Base-by-base conservation (phyloP, 2,797 vertebrate species). In the Phrynocephalus forsythii region DNA sequence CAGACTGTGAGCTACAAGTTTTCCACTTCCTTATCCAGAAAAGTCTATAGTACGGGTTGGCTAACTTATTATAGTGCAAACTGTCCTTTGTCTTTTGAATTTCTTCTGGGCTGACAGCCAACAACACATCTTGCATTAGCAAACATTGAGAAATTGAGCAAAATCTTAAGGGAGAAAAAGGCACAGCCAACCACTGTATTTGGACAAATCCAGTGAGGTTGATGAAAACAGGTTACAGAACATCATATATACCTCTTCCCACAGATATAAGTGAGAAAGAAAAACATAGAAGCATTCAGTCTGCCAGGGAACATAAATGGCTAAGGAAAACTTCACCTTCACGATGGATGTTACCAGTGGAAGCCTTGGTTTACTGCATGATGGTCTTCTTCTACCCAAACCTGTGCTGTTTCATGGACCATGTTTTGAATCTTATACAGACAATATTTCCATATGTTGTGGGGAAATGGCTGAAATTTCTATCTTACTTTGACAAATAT, bases 21-120 rank as follows among this genome's bases (percentile, higher is more conserved):
- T 86, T 81, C 79, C 52, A 73, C 52, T 86, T 81, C 33, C 33
- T 50, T 87, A 77, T 79, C 85, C 67, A 60, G 75, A 79, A 82
- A 76, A 52, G 18, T 81, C 71, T 73, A 38, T 22, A 63, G 60
- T 18, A 30, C 63, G 79, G 33, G 18, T 81, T 86, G 63, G 28
- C n/a, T 6, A 66, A 11, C 26, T 87, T 87, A 16, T 75, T 20
- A 67, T 16, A 13, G n/a, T 67, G 56, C 71, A 82, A 75, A 76
- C 60, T 48, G 52, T 63, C 69, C 52, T 63, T 76, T 82, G 56
- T 52, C 79, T 67, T 66, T 52, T 73, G 18, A 56, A 66, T 75
- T 82, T 48, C n/a, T 68, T 50, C 69, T 87, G n/a, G 52, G 68
- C 33, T 63, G 20, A 3, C 16, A n/a, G 60, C 28, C 77, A 86